phyloP scores from a whole-genome alignment of 2,797 vertebrate species.

The Ptychobarbus kaznakovi region DNA sequence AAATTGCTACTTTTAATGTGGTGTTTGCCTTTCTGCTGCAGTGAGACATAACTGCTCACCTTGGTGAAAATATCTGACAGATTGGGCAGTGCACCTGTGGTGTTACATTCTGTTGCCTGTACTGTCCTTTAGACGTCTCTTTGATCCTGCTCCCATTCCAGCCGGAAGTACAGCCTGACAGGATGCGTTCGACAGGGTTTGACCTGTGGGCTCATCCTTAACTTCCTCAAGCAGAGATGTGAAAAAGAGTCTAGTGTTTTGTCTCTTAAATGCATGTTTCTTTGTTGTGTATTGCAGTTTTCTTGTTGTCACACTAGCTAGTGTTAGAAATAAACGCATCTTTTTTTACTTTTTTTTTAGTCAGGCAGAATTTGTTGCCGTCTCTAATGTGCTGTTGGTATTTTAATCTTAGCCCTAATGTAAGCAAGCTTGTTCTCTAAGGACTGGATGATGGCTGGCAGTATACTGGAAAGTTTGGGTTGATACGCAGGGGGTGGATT shows the following conservation, averaged over 20 bases:
- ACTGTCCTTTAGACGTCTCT: not conserved
- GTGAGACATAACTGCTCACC: not conserved
- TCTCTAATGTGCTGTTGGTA: not conserved
- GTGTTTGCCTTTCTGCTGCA: not conserved
- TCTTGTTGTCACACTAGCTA: not conserved
- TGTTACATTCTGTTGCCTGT: not conserved
- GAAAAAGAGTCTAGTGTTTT: not conserved
- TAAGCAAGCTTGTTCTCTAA: not conserved
- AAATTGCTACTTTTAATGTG: not conserved
- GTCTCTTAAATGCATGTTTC: not conserved
- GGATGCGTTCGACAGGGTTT: not conserved
- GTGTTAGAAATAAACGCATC: not conserved
- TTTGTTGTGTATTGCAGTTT: not conserved
- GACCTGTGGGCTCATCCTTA: not conserved
- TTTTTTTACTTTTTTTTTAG: not conserved
- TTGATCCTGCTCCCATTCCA: not conserved
- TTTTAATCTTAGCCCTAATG: not conserved
- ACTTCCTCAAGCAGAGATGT: not conserved
- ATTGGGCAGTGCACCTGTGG: not conserved
- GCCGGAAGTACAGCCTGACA: not conserved
- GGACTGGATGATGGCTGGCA: not conserved
- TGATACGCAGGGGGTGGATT: not conserved
- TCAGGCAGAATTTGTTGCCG: not conserved
- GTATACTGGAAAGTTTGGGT: not conserved
- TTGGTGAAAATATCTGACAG: slow-evolving; percentile 20